phyloP scores from a whole-genome alignment of 2,888 invertebrate species.

The Lasius fuliginosus region DNA sequence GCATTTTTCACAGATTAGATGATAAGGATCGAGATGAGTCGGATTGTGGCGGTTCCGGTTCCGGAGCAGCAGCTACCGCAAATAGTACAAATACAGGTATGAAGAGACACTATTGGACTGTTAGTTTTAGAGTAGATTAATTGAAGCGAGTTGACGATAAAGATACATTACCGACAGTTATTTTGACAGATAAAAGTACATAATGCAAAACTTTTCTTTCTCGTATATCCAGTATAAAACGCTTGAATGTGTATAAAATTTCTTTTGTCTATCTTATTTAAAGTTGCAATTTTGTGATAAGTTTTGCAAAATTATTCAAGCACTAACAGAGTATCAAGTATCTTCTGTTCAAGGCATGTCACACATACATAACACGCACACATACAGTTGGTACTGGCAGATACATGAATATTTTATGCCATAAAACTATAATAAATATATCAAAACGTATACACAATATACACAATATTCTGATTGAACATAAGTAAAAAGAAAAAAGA shows the following conservation, averaged over 20 bases:
- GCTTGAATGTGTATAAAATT: conserved; percentile 45
- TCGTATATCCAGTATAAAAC: conserved; percentile 27
- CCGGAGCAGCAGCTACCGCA: conserved; percentile 78
- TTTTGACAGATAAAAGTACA: conserved; percentile 23
- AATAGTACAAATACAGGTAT: conserved; percentile 84
- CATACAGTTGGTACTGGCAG: conserved; percentile 33
- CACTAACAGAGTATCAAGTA: conserved; percentile 65
- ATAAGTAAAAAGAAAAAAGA: not conserved
- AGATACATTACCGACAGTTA: conserved; percentile 67
- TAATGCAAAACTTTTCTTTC: conserved; percentile 41
- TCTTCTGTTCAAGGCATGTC: conserved; percentile 65
- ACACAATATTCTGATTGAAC: not conserved
- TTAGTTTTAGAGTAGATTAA: conserved; percentile 36
- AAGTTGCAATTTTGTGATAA: conserved; percentile 37
- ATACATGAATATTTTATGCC: conserved; percentile 10
- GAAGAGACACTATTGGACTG: conserved; percentile 53
- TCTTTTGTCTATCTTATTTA: conserved; percentile 24
- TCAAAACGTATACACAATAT: not conserved
- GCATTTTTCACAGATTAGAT: conserved; percentile 80
- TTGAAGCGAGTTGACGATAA: conserved; percentile 74
- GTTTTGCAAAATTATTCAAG: conserved; percentile 41
- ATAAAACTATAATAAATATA: conserved; percentile 4
- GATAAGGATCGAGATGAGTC: conserved; percentile 84
- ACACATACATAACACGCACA: conserved; percentile 63
- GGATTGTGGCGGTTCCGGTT: conserved; percentile 80